Evolutionary conservation across 2,888 invertebrate genomes (phyloP), one percentile per base, ranked within the genome.

Genomic region (Tupiocoris notatus): DNA sequence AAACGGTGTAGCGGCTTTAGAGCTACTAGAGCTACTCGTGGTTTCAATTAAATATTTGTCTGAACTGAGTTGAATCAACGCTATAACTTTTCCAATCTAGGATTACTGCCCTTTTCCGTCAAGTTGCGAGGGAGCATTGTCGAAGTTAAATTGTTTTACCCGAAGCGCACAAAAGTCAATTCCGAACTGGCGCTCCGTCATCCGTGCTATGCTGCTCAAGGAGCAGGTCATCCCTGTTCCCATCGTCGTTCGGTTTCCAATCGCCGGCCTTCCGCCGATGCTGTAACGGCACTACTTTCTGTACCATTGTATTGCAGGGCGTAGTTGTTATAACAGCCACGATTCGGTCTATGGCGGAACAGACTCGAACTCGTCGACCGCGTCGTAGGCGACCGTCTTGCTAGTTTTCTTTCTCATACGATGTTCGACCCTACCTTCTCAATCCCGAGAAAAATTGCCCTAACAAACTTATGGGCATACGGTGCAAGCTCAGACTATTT

Each of bases 71-170:
- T 22, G 68, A 68, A 68, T 68, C 57, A 68, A 59, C 57, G 68
- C 68, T 68, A 68, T 68, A 68, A 68, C 68, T 68, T 68, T 68
- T 68, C 68, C 68, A 68, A 68, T 68, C 68, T 68, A 68, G 68
- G 68, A 68, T 68, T 68, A 68, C 20, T 25, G 68, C 68, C 68
- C 39, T 39, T 68, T 59, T 39, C 68, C 57, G 68, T 68, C 68
- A 68, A 68, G 68, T 68, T 68, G 68, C 21, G 68, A 58, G 22
- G 22, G 23, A 68, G 68, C 68, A 68, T 68, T 68, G 68, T 68
- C 68, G 57, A 68, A 68, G 68, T 68, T 68, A 68, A 68, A 68
- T 68, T 68, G 68, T 68, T 68, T 68, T 68, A 68, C 57, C 68
- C 68, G 58, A 39, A 39, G 39, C 68, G 59, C 68, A 68, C 68